Evolutionary conservation across 2,888 invertebrate species (phyloP).

Genomic region (Laothoe populi): DNA sequence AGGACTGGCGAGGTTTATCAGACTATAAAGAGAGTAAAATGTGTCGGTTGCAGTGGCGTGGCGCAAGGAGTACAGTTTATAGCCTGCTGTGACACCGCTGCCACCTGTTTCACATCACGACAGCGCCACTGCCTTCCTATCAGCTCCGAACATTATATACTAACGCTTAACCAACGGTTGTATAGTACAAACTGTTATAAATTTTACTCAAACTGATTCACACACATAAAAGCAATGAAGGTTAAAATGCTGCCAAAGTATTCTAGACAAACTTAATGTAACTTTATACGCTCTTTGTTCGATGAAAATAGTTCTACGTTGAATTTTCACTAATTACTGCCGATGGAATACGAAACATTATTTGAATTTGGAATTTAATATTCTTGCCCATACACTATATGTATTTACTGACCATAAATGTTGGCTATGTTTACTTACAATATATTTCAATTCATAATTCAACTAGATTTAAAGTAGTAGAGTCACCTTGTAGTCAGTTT

Average conservation of each 20-base stretch:
- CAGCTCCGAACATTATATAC: neutral
- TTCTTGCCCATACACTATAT: too few relatives aligned
- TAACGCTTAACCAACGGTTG: neutral
- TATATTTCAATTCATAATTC: too few relatives aligned
- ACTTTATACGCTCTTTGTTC: conserved; percentile 9
- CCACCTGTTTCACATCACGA: conserved; percentile 26
- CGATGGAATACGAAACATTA: neutral
- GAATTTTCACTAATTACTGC: neutral
- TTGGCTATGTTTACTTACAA: too few relatives aligned
- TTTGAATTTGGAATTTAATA: neutral
- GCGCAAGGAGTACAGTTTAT: conserved; percentile 61
- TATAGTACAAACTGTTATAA: conserved; percentile 3
- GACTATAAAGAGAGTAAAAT: conserved; percentile 76
- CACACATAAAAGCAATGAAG: neutral
- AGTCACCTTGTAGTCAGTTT: too few relatives aligned
- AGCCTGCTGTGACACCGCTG: conserved; percentile 50
- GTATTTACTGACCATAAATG: too few relatives aligned
- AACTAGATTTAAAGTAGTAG: too few relatives aligned
- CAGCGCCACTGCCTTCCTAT: neutral
- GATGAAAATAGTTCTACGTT: neutral
- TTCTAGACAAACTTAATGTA: conserved; percentile 5
- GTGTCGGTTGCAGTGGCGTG: conserved; percentile 68
- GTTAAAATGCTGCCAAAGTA: conserved; percentile 11
- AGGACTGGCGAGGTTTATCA: conserved; percentile 69
- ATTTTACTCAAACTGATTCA: neutral